These are phyloP conservation scores for Orussus abietinus DNA, from an alignment of 1,140 invertebrate species.

Conservation along the genomic window DNA sequence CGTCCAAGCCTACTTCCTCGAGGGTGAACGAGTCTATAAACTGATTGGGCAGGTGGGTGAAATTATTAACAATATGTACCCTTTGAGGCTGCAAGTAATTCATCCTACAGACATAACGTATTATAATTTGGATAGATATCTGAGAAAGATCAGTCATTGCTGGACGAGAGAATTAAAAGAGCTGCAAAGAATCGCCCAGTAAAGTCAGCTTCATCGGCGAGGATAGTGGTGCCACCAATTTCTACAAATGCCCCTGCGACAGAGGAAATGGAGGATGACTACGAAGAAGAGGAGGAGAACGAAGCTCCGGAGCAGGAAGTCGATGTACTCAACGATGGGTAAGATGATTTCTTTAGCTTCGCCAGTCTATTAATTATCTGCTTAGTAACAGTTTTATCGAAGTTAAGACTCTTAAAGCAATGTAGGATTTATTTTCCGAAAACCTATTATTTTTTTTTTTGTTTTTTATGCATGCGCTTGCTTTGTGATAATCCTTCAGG, in stretches of 20 bases:
- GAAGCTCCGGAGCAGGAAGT: constrained; percentile 32
- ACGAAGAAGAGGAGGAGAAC: constrained; percentile 46
- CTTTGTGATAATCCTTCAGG: constrained; percentile 15
- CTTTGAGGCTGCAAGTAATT: no score
- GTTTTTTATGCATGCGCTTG: constrained; percentile 14
- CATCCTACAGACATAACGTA: no score
- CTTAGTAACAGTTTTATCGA: no score
- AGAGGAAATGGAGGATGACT: constrained; percentile 38
- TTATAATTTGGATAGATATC: constrained; percentile 61
- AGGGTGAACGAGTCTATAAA: constrained; percentile 89
- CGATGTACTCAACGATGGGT: constrained; percentile 36
- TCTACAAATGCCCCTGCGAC: constrained; percentile 28
- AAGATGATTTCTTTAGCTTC: no score
- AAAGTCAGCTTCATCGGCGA: constrained; percentile 48
- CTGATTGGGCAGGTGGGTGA: constrained; percentile 76
- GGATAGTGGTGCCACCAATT: constrained; percentile 37
- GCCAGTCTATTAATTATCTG: no score
- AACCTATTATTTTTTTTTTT: no score
- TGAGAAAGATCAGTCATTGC: constrained; percentile 88
- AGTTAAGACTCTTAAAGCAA: no score
- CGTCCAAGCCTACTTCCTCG: constrained; percentile 84
- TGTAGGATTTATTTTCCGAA: no score
- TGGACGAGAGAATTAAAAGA: constrained; percentile 93
- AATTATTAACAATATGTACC: no score
- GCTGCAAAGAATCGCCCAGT: constrained; percentile 66